Percentiles rank a stretch among this genome's conserved stretches.
Conservation (phyloP, 1,140 invertebrate genomes). For the Frieseomelitta varia region DNA sequence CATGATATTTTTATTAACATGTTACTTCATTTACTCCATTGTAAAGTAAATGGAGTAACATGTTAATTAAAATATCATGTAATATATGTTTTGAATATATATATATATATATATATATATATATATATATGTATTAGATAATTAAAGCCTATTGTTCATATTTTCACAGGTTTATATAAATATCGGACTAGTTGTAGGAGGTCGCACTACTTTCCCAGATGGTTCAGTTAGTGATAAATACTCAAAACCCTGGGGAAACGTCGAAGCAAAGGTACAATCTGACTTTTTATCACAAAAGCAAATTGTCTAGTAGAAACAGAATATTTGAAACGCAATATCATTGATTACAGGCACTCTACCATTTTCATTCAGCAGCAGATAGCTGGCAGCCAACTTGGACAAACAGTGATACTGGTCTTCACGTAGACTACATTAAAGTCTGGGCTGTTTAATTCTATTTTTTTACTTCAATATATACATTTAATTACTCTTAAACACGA, state of each 20-base stretch:
- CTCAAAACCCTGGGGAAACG: slow-evolving; percentile 88
- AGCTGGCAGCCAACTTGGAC: slow-evolving; percentile 85
- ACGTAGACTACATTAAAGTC: slow-evolving; percentile 86
- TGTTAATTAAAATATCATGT: too few relatives aligned
- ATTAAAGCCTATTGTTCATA: background rate
- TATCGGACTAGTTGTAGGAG: slow-evolving; percentile 88
- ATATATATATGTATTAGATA: too few relatives aligned
- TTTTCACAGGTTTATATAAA: slow-evolving; percentile 88
- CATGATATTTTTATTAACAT: too few relatives aligned
- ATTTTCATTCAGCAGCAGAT: slow-evolving; percentile 81
- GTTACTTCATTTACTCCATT: too few relatives aligned
- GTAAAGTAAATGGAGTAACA: too few relatives aligned
- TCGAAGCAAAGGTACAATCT: slow-evolving; percentile 71
- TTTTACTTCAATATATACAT: too few relatives aligned
- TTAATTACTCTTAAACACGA: too few relatives aligned
- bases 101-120: too few relatives aligned
- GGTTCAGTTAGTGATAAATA: slow-evolving; percentile 62
- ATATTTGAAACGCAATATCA: background rate
- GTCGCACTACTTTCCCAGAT: slow-evolving; percentile 88
- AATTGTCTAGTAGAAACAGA: background rate
- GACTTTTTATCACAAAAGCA: background rate
- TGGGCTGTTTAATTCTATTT: slow-evolving; percentile 80
- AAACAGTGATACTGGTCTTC: slow-evolving; percentile 80
- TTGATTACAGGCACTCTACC: slow-evolving; percentile 77
- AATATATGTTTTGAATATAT: too few relatives aligned